Evolutionary conservation across 2,797 vertebrate species (phyloP), one percentile per base, ranked within the genome.

Genomic region (Hippoglossus hippoglossus): DNA sequence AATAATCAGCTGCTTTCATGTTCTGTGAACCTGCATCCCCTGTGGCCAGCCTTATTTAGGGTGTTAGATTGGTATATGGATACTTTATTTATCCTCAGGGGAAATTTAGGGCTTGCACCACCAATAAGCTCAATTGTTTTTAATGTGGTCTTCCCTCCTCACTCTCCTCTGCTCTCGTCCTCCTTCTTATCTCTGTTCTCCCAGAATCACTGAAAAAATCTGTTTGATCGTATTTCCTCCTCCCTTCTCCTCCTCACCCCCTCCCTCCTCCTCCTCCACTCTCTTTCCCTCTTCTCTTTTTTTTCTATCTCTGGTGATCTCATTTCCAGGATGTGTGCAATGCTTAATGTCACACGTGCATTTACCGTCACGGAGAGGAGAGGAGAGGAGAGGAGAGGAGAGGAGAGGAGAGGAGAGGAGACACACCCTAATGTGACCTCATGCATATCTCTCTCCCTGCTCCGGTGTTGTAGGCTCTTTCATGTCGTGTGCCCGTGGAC

Each of bases 261-360:
- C 55, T 8, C 44, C 51, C 55, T 25, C 24, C 6, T 69, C 21
- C 67, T 69, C 21, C 67, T 62, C 73, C 22, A 41, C 15, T 22
- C 24, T 78, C 49, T 13, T 11, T 50, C 57, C 31, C 8, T 4
- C 26, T 39, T 31, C 28, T 58, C 41, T 49, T 61, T 62, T 22
- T 26, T 67, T 47, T 57, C 55, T 26, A 9, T 65, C 47, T 19
- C 46, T 7, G 44, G 67, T 87, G 89, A 90, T 82, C 76, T 92
- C 76, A 90, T 92, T 91, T 91, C 89, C 87, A 87, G 87, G 75
- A 90, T 83, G 65, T 79, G 79, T 71, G 77, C 66, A 28, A 80
- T 71, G 70, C 73, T 47, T 70, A 56, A 64, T 65, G 84, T 88
- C 82, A 81, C 82, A 66, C 12, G 3, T 57, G 61, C n/a, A 0